phyloP scores from a whole-genome alignment of 2,888 invertebrate genomes.

The Synanthedon tipuliformis region DNA sequence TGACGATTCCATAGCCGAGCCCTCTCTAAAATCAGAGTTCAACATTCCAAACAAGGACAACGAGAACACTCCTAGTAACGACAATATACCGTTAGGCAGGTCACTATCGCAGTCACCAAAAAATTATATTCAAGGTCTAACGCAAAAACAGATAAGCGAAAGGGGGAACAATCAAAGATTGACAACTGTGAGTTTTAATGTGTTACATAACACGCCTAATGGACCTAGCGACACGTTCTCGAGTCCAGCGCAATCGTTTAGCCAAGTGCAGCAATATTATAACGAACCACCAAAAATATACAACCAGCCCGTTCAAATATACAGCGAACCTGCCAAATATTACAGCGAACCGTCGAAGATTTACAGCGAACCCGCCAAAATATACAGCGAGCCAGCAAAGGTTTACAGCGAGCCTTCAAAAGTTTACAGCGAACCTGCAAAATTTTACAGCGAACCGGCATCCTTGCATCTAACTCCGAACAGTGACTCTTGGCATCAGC shows the following conservation, averaged over 20 bases:
- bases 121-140: conserved; percentile 35
- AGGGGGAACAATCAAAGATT: conserved; percentile 32
- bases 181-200: conserved; percentile 54
- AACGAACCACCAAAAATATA: conserved; percentile 43
- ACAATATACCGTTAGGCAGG: conserved; percentile 32
- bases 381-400: conserved; percentile 70
- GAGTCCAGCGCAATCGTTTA: conserved; percentile 17
- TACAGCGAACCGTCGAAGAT: conserved; percentile 64
- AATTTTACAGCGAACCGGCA: conserved; percentile 70
- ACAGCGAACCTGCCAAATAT: conserved; percentile 61
- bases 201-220: conserved; percentile 43
- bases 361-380: conserved; percentile 64
- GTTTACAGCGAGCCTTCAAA: conserved; percentile 69
- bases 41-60: conserved; percentile 23
- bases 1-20: conserved; percentile 39
- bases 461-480: conserved; percentile 39
- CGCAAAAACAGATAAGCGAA: conserved; percentile 23
- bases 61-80: conserved; percentile 19
- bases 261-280: conserved; percentile 27
- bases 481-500: conserved; percentile 28
- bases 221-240: conserved; percentile 22
- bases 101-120: conserved; percentile 32
- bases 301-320: conserved; percentile 45
- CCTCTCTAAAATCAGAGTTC: conserved; percentile 29
- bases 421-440: conserved; percentile 70